Evolutionary conservation across 2,113 vertebrate genomes (phyloP).

Genomic region (Thamnophis sirtalis): DNA sequence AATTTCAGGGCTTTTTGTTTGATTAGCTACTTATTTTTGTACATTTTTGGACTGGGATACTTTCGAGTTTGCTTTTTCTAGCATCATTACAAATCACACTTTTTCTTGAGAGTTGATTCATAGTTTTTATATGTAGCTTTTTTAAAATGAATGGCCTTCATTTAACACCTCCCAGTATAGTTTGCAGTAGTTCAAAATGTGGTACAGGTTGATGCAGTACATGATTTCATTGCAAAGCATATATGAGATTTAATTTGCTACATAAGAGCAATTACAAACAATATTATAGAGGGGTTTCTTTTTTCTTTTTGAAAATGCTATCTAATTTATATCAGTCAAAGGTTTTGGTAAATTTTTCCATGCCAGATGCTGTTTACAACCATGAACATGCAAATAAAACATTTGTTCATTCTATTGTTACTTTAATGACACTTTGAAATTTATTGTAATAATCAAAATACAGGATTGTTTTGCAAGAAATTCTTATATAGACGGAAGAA

Average conservation of each 20-base stretch:
- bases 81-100: constrained; percentile 55
- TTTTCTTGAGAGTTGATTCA: constrained; percentile 58
- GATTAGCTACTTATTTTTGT: constrained; percentile 62
- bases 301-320: constrained; percentile 60
- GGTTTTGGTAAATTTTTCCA: constrained; percentile 81
- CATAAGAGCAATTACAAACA: constrained; percentile 65
- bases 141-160: constrained; percentile 43
- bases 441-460: constrained; percentile 24
- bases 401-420: constrained; percentile 78
- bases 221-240: constrained; percentile 67
- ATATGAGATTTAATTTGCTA: constrained; percentile 66
- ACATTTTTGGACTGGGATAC: constrained; percentile 64
- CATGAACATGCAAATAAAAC: constrained; percentile 94
- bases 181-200: constrained; percentile 55
- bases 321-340: constrained; percentile 78
- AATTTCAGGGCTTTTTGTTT: constrained; percentile 54
- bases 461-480: background rate
- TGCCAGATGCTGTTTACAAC: constrained; percentile 93
- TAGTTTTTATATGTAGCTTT: constrained; percentile 62
- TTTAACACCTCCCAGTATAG: constrained; percentile 61
- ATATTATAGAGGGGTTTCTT: constrained; percentile 47
- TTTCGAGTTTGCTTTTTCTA: constrained; percentile 64
- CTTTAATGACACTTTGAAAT: constrained; percentile 64
- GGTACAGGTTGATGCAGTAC: constrained; percentile 60
- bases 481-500: background rate